phyloP scores from a whole-genome alignment of 1,140 invertebrate genomes.

The Drosophila auraria region DNA sequence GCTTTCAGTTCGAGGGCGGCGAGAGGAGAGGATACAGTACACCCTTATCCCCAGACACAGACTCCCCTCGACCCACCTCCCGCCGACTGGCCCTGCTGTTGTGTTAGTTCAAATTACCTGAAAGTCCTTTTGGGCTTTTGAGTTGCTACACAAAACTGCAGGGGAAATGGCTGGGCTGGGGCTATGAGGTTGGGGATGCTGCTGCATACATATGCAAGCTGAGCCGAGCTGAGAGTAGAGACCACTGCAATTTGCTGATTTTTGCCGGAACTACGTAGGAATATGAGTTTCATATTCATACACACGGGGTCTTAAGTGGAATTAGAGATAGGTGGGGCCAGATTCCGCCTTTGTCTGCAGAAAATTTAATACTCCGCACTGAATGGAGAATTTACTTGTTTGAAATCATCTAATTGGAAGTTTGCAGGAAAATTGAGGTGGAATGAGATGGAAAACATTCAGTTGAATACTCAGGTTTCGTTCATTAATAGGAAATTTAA shows the following conservation, averaged over 20 bases:
- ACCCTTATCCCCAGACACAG: conserved; percentile 38
- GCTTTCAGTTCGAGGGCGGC: background rate
- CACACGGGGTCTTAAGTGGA: conserved; percentile 29
- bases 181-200: background rate
- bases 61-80: conserved; percentile 4
- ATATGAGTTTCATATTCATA: conserved; percentile 41
- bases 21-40: background rate
- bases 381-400: background rate
- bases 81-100: conserved; percentile 28
- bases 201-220: background rate
- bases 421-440: background rate
- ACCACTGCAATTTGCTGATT: conserved; percentile 52
- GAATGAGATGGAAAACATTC: background rate
- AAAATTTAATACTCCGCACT: conserved; percentile 4
- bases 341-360: conserved; percentile 18
- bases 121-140: conserved; percentile 69
- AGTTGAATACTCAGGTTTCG: background rate
- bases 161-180: background rate
- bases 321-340: conserved; percentile 26
- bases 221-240: conserved; percentile 2
- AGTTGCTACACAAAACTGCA: conserved; percentile 38
- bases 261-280: conserved; percentile 16
- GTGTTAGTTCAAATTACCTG: conserved; percentile 75
- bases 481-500: background rate
- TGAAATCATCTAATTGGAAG: conserved; percentile 1